A percentile compares a stretch with the other conserved stretches of the same genome.
Evolutionary conservation across 2,113 vertebrate species (phyloP).

Genomic region (Himantopus leucocephalus): DNA sequence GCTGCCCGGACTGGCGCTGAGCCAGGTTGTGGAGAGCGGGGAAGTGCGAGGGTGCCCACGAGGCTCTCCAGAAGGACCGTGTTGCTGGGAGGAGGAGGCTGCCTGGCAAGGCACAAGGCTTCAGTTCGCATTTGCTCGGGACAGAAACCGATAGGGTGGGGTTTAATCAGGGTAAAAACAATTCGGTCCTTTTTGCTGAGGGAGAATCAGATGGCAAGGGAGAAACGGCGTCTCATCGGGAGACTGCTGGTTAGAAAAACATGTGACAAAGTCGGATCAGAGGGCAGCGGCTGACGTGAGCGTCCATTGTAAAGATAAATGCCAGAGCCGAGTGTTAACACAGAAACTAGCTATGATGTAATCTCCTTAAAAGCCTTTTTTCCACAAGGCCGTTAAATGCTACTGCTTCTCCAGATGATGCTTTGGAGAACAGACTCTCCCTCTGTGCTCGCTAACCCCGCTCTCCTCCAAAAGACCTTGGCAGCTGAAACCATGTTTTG

Average conservation of each 20-base stretch:
- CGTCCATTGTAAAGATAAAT: conserved; percentile 39
- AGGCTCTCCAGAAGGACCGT: not conserved
- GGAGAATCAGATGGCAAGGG: not conserved
- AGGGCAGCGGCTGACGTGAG: conserved; percentile 29
- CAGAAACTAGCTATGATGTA: conserved; percentile 51
- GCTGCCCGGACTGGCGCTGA: not conserved
- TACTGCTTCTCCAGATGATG: not conserved
- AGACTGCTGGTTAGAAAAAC: not conserved
- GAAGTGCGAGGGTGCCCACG: fast-evolving
- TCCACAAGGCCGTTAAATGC: conserved; percentile 15
- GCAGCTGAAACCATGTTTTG: not conserved
- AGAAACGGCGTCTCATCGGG: fast-evolving
- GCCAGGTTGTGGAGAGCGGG: not conserved
- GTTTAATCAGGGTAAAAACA: conserved; percentile 6
- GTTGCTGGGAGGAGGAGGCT: not conserved
- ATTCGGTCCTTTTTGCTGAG: not conserved
- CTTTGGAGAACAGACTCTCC: not conserved
- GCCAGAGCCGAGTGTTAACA: not conserved
- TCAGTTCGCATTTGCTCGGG: not conserved
- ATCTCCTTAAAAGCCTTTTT: conserved; percentile 59
- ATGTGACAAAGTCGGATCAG: conserved; percentile 1
- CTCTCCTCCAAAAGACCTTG: not conserved
- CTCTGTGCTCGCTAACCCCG: not conserved
- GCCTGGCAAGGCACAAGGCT: not conserved
- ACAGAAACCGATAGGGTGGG: not conserved